Evolutionary conservation across 1,140 invertebrate species (phyloP).

Genomic region (Apis dorsata): DNA sequence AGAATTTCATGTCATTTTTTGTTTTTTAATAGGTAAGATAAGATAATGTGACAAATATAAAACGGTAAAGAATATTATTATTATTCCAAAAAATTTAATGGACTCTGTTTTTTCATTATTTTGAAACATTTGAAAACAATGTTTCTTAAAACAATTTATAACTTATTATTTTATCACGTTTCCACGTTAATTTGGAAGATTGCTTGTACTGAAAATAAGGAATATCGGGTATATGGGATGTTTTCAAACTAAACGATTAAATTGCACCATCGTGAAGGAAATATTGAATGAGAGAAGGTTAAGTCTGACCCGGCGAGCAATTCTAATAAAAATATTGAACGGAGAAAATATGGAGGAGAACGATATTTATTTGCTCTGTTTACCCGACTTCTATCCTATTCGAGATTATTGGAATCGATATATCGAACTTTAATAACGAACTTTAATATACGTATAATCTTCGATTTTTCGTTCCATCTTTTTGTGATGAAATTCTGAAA

Average conservation of each 20-base stretch:
- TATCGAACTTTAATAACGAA: neutral
- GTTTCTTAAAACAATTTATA: neutral
- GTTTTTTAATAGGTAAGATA: no score
- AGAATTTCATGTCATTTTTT: no score
- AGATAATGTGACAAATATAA: no score
- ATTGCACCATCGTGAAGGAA: no score
- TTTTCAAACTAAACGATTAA: neutral
- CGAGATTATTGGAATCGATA: conserved; percentile 1
- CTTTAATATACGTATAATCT: neutral
- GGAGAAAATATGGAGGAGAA: neutral
- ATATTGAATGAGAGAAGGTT: neutral
- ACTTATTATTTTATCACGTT: neutral
- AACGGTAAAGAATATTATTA: no score
- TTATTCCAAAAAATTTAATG: no score
- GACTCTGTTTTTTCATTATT: no score
- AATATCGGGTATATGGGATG: neutral
- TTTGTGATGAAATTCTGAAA: neutral
- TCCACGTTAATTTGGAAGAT: neutral
- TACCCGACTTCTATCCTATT: neutral
- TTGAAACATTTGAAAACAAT: no score
- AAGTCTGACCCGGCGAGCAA: neutral
- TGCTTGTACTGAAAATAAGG: neutral
- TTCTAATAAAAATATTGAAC: conserved; percentile 4
- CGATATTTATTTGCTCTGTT: conserved; percentile 18
- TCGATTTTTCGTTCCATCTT: neutral